Conservation (phyloP, 2,113 vertebrate genomes). For the Eptatretus burgeri region DNA sequence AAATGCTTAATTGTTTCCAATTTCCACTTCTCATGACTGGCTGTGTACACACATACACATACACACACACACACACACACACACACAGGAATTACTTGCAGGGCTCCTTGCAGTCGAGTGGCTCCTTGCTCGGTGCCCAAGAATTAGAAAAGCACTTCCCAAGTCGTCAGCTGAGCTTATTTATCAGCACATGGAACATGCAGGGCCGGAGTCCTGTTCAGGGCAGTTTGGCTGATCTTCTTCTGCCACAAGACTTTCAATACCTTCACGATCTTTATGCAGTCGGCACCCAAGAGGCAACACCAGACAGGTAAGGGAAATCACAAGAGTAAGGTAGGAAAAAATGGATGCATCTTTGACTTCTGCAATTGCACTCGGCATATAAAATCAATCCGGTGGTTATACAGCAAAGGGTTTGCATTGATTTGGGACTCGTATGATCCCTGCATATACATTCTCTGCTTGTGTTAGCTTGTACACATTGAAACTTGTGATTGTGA, state of each 20-base stretch:
- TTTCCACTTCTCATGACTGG: too few relatives aligned
- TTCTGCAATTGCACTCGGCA: too few relatives aligned
- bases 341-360: too few relatives aligned
- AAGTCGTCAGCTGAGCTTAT: slow-evolving; percentile 37
- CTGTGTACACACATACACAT: slow-evolving; percentile 1
- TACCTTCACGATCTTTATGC: slow-evolving; percentile 73
- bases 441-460: too few relatives aligned
- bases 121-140: slow-evolving; percentile 59
- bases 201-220: slow-evolving; percentile 56
- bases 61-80: slow-evolving; percentile 6
- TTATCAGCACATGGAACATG: slow-evolving; percentile 88
- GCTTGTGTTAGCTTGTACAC: too few relatives aligned
- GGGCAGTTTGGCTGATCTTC: slow-evolving; percentile 44
- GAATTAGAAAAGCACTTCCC: slow-evolving; percentile 77
- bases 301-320: slow-evolving; percentile 46
- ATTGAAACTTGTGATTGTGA: too few relatives aligned
- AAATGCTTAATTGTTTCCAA: too few relatives aligned
- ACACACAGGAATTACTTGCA: slow-evolving; percentile 58
- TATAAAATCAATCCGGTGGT: too few relatives aligned
- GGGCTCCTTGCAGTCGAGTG: slow-evolving; percentile 51
- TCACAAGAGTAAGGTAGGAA: neutral
- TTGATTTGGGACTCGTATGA: too few relatives aligned
- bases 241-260: slow-evolving; percentile 55
- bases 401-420: too few relatives aligned
- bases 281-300: slow-evolving; percentile 75